phyloP scores from a whole-genome alignment of 2,888 invertebrate species.

The Pammene aurita region DNA sequence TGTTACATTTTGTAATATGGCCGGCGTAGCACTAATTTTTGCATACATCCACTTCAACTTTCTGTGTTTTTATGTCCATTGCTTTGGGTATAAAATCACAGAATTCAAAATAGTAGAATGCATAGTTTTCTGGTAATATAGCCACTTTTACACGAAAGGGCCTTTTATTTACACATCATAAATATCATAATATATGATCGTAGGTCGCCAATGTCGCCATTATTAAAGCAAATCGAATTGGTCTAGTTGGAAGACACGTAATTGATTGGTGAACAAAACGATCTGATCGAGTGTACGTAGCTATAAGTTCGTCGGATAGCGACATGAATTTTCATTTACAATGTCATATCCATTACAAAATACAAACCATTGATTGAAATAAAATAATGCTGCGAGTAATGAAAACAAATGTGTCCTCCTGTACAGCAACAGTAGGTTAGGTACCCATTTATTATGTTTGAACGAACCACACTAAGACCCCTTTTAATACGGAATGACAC shows the following conservation, averaged over 20 bases:
- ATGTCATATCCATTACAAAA: slow-evolving; percentile 53
- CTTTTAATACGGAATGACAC: neutral
- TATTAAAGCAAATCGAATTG: neutral
- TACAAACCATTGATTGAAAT: slow-evolving; percentile 28
- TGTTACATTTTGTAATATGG: neutral
- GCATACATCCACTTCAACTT: neutral
- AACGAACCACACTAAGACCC: neutral
- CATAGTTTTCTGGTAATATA: too few species aligned
- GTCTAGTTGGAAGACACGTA: slow-evolving; percentile 45
- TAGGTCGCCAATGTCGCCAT: too few species aligned
- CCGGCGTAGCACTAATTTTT: neutral
- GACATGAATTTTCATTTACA: slow-evolving; percentile 55
- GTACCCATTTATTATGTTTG: neutral
- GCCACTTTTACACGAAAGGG: too few species aligned
- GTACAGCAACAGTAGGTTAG: neutral
- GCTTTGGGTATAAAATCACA: too few species aligned
- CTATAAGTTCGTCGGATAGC: slow-evolving; percentile 44
- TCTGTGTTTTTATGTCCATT: neutral
- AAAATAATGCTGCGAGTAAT: neutral
- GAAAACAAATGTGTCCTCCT: neutral
- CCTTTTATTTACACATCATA: too few species aligned
- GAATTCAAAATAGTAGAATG: too few species aligned
- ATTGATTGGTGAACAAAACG: slow-evolving; percentile 47
- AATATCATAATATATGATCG: too few species aligned
- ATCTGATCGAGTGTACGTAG: slow-evolving; percentile 43